These are phyloP conservation scores for Marmota flaviventris DNA, from an alignment of 2,113 vertebrate genomes.

Conservation along the genomic window DNA sequence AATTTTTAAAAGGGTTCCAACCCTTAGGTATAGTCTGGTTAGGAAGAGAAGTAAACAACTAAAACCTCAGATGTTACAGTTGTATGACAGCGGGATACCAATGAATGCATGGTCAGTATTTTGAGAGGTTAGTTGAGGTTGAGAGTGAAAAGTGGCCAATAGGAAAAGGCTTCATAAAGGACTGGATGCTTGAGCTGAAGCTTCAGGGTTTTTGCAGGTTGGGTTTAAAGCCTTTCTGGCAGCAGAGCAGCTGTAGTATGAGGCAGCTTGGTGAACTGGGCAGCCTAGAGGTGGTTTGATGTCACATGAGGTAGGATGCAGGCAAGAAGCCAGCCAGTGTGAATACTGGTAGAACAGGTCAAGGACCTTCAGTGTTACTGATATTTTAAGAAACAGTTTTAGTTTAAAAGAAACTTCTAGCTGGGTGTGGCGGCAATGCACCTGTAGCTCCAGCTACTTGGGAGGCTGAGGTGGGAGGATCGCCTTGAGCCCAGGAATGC, in stretches of 20 bases:
- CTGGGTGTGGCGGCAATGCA: no score
- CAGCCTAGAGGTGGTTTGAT: neutral
- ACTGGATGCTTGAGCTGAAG: neutral
- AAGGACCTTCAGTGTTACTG: neutral
- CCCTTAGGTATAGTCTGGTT: neutral
- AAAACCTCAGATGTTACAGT: neutral
- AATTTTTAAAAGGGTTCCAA: neutral
- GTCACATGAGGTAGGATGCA: neutral
- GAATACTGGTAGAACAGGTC: neutral
- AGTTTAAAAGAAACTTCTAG: constrained; percentile 29
- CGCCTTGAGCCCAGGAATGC: no score
- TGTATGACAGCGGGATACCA: neutral
- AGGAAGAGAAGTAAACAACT: neutral
- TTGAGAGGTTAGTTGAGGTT: neutral
- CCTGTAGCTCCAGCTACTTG: no score
- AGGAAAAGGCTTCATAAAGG: neutral
- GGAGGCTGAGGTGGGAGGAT: no score
- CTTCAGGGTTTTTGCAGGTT: neutral
- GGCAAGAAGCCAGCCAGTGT: neutral
- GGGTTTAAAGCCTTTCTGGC: neutral
- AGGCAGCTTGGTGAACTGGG: neutral
- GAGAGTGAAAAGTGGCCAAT: neutral
- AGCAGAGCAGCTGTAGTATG: neutral
- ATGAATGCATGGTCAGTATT: neutral
- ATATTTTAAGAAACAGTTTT: neutral